Conservation (phyloP, 2,113 vertebrate species). For the Laticauda colubrina region DNA sequence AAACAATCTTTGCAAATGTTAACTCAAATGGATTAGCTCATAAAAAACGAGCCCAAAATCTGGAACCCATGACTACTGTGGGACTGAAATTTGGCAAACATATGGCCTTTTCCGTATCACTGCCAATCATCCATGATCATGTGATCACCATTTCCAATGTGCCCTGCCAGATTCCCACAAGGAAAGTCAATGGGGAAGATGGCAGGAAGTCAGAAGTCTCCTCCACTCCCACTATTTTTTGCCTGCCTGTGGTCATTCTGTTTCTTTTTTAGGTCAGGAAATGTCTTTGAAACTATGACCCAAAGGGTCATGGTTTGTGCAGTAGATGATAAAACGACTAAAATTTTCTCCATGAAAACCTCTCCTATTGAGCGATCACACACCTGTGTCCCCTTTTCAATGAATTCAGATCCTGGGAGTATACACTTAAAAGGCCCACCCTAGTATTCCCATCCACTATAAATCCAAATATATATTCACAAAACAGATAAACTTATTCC, state of each 20-base stretch:
- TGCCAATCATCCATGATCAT: not conserved
- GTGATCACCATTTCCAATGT: not conserved
- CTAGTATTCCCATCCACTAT: not conserved
- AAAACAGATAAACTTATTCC: not conserved
- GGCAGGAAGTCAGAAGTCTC: not conserved
- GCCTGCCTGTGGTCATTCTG: not conserved
- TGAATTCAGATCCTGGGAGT: not conserved
- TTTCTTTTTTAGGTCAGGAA: not conserved
- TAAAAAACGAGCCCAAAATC: not conserved
- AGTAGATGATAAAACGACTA: not conserved
- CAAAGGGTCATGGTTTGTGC: not conserved
- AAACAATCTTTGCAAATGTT: not conserved
- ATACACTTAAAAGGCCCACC: not conserved
- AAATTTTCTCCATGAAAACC: not conserved
- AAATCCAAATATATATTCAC: not conserved
- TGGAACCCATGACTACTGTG: not conserved
- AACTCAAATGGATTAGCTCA: not conserved
- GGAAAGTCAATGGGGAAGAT: not conserved
- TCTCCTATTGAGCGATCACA: not conserved
- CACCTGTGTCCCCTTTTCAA: not conserved
- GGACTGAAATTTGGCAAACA: not conserved
- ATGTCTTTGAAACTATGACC: not conserved
- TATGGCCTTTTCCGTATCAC: not conserved
- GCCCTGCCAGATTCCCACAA: not conserved
- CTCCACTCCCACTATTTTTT: not conserved